phyloP scores from a whole-genome alignment of 2,888 invertebrate genomes.

The Agapostemon virescens region DNA sequence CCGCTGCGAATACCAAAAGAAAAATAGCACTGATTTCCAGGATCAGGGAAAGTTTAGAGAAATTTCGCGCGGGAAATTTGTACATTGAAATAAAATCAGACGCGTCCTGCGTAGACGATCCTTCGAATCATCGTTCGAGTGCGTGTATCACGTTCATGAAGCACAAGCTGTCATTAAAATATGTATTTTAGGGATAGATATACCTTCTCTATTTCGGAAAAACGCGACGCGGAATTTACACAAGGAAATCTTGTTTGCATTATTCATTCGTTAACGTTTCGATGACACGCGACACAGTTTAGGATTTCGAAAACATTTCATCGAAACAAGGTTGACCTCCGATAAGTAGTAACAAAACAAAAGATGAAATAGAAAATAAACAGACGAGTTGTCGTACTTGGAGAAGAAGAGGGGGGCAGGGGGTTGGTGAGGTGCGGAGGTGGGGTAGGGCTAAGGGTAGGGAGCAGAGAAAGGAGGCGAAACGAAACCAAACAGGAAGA shows the following conservation, averaged over 20 bases:
- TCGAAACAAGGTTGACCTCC: not conserved
- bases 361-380: slow-evolving; percentile 18
- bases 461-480: not conserved
- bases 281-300: slow-evolving; percentile 10
- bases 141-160: not conserved
- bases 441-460: not conserved
- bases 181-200: slow-evolving; percentile 11
- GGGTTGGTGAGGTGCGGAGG: not conserved
- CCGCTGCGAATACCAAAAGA: not conserved
- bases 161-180: not conserved
- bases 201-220: slow-evolving; percentile 33
- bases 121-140: not conserved
- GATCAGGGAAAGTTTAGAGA: not conserved
- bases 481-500: slow-evolving; percentile 9
- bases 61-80: not conserved
- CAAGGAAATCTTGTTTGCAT: slow-evolving; percentile 34
- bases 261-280: slow-evolving; percentile 27
- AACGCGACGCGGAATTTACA: slow-evolving; percentile 37
- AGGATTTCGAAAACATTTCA: not conserved
- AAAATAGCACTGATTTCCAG: slow-evolving; percentile 6
- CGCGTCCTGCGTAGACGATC: not conserved
- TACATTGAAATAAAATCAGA: not conserved
- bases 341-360: not conserved
- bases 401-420: not conserved
- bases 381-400: not conserved